Evolutionary conservation across 1,140 invertebrate species (phyloP).

Genomic region (Calycopis cecrops): DNA sequence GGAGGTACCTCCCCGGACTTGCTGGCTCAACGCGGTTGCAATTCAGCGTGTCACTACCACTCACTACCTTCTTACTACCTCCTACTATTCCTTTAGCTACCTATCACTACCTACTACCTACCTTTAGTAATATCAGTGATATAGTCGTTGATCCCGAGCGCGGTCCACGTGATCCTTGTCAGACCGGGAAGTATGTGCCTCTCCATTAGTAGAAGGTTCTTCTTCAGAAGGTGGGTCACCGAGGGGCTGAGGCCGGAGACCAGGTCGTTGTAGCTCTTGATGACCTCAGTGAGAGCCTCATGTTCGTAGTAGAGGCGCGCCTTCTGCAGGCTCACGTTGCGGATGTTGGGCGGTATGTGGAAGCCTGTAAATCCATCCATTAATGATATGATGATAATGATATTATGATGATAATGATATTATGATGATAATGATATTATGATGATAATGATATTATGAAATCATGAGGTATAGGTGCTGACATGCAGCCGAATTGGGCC

Average conservation of each 20-base stretch:
- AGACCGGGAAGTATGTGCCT: constrained; percentile 86
- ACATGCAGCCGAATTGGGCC: no score
- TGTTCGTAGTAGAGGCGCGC: constrained; percentile 79
- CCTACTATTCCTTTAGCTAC: no score
- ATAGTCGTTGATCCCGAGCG: constrained; percentile 86
- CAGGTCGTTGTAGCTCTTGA: constrained; percentile 78
- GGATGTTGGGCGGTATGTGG: constrained; percentile 79
- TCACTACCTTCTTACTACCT: no score
- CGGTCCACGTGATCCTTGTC: constrained; percentile 89
- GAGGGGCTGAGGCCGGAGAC: constrained; percentile 77
- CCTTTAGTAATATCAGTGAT: constrained; percentile 66
- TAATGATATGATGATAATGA: no score
- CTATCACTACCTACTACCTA: constrained; percentile 28
- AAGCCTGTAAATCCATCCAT: constrained; percentile 81
- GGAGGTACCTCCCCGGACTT: no score
- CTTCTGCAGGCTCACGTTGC: constrained; percentile 82
- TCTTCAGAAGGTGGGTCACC: constrained; percentile 81
- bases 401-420: no score
- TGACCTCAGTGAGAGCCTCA: constrained; percentile 76
- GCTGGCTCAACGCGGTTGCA: no score
- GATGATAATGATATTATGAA: no score
- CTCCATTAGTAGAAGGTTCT: constrained; percentile 83
- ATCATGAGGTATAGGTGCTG: no score
- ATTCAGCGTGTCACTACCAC: no score
- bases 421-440: no score